Base-by-base conservation (phyloP, 2,888 invertebrate species). In the Silvanus unidentatus region DNA sequence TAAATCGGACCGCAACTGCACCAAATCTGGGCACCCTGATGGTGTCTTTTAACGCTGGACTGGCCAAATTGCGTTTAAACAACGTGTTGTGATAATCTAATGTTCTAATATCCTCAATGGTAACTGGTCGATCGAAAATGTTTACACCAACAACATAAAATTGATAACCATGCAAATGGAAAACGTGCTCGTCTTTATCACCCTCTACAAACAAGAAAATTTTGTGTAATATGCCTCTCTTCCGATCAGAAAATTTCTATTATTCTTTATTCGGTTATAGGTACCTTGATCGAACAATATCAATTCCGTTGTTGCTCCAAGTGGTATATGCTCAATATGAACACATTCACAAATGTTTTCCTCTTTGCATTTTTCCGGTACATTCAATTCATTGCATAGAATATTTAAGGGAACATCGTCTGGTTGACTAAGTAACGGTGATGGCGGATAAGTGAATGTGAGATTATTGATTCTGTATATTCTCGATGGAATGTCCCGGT, bases 111-210 rank as follows among this genome's bases (percentile, higher is more conserved):
- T 76, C 70, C 3, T 77, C 74, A 37, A 79, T 68, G 2, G 75
- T 73, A 41, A 76, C 61, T 35, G 76, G 74, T 16, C 63, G 69
- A 37, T 77, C 73, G 55, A 82, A 78, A 49, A 75, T 73, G 39
- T 73, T 71, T 1, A 78, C 70, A 1, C 79, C 85, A 11, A 84
- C 78, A 10, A 86, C 77, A 62, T 80, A 78, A 68, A 88, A 86
- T 57, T 78, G 80, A 71, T 86, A 79, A 14, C 88, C 88, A 60
- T 88, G 88, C 1, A 88, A 72, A 62, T 88, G 87, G 65, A 86
- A 85, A 34, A 86, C 80, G 64, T 86, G 79, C 56, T 77, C 77
- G 4, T 81, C 78, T 1, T 79, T 75, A 56, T 79, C 78, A 4
- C 79, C 80, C 50, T 80, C 84, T 83, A 71, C 1, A 68, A 67